Conservation (phyloP, 2,797 vertebrate genomes). For the Botia kubotai region DNA sequence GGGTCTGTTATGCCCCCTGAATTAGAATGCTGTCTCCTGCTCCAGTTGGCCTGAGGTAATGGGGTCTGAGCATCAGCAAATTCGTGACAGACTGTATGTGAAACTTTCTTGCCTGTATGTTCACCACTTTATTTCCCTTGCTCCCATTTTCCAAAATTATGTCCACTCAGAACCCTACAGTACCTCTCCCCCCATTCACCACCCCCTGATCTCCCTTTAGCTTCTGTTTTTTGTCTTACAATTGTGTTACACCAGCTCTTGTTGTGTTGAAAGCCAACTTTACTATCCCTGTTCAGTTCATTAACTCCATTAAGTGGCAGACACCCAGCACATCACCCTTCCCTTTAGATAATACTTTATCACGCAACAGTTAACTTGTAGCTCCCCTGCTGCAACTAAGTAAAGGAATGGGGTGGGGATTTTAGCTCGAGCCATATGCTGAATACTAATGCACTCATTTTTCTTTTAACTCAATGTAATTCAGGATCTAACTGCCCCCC, state of each 20-base stretch:
- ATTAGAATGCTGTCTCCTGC: constrained; percentile 70
- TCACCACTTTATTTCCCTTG: constrained; percentile 49
- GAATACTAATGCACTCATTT: constrained; percentile 71
- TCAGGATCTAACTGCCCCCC: constrained; percentile 55
- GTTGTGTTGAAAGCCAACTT: constrained; percentile 60
- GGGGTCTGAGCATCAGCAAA: constrained; percentile 68
- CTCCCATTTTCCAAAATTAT: constrained; percentile 43
- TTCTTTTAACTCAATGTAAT: constrained; percentile 61
- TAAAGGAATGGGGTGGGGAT: constrained; percentile 6
- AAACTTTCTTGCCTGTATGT: constrained; percentile 70
- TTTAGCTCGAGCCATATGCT: constrained; percentile 63
- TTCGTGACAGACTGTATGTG: constrained; percentile 66
- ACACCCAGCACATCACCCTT: constrained; percentile 63
- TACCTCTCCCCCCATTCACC: constrained; percentile 40
- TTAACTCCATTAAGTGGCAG: constrained; percentile 75
- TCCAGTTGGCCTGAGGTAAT: constrained; percentile 61
- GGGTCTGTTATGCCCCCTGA: constrained; percentile 68
- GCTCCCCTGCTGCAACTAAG: constrained; percentile 53
- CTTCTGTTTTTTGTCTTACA: constrained; percentile 36
- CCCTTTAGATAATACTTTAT: constrained; percentile 71
- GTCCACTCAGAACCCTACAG: constrained; percentile 47
- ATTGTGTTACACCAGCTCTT: constrained; percentile 51
- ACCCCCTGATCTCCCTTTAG: neutral
- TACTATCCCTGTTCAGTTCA: constrained; percentile 76
- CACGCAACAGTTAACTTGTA: constrained; percentile 64